Evolutionary conservation across 2,113 vertebrate species (phyloP).

Genomic region (Mirza zaza): DNA sequence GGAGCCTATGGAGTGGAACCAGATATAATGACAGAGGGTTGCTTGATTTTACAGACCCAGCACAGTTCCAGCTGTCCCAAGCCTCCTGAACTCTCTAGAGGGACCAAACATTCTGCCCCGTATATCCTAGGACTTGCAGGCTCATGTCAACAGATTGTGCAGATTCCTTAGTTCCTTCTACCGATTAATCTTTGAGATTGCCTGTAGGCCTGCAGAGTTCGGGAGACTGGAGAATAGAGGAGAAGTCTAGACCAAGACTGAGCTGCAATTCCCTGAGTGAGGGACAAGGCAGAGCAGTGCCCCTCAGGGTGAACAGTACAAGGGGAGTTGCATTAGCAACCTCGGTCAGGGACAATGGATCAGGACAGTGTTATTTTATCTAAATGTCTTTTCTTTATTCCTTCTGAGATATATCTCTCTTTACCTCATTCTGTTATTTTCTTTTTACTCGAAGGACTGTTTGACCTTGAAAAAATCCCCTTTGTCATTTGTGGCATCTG

Average conservation of each 20-base stretch:
- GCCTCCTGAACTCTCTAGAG: not conserved
- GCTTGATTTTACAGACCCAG: not conserved
- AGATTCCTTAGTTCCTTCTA: not conserved
- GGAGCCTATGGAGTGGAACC: not conserved
- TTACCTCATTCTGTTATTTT: not conserved
- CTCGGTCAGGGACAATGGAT: not conserved
- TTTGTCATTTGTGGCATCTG: conserved; percentile 18
- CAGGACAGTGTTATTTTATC: not conserved
- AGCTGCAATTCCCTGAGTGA: not conserved
- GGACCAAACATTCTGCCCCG: not conserved
- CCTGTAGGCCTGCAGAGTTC: not conserved
- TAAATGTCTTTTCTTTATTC: not conserved
- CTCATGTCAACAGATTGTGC: not conserved
- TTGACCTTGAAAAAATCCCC: not conserved
- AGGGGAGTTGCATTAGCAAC: not conserved
- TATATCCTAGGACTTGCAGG: not conserved
- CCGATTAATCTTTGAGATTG: not conserved
- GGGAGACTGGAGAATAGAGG: not conserved
- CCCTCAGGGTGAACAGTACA: not conserved
- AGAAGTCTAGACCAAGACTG: not conserved
- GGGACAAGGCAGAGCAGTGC: not conserved
- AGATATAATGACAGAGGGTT: not conserved
- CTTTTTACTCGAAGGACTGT: not conserved
- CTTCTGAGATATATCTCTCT: not conserved
- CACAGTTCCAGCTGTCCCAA: not conserved